A percentile compares a stretch with the other conserved stretches of the same genome.
Conservation (phyloP, 2,113 vertebrate species). For the Rostratula benghalensis region DNA sequence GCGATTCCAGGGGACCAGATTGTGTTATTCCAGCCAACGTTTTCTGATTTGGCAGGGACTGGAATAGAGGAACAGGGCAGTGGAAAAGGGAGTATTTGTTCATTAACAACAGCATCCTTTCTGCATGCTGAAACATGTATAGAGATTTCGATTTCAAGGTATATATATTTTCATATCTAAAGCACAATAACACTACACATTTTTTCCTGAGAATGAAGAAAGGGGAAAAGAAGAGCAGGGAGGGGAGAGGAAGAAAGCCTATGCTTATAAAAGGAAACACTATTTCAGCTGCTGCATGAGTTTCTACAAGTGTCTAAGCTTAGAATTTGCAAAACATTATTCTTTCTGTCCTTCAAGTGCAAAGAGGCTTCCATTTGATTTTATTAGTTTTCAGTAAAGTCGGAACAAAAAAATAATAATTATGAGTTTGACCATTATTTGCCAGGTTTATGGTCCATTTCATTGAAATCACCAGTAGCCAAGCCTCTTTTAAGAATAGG, state of each 20-base stretch:
- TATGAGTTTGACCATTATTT: background rate
- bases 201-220: too few species aligned
- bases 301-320: background rate
- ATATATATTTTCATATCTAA: background rate
- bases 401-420: background rate
- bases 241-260: background rate
- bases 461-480: background rate
- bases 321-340: background rate
- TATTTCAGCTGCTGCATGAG: background rate
- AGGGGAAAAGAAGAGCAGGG: background rate
- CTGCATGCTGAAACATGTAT: background rate
- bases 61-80: background rate
- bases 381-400: background rate
- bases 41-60: background rate
- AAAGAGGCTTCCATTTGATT: background rate
- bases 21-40: background rate
- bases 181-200: background rate
- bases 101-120: background rate
- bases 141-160: background rate
- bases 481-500: background rate
- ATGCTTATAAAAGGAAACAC: background rate
- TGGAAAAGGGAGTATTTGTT: background rate
- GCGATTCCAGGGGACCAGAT: background rate
- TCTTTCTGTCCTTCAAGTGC: background rate
- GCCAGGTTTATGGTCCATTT: background rate